phyloP scores from a whole-genome alignment of 2,888 invertebrate genomes.

The Metopia argyrocephala region DNA sequence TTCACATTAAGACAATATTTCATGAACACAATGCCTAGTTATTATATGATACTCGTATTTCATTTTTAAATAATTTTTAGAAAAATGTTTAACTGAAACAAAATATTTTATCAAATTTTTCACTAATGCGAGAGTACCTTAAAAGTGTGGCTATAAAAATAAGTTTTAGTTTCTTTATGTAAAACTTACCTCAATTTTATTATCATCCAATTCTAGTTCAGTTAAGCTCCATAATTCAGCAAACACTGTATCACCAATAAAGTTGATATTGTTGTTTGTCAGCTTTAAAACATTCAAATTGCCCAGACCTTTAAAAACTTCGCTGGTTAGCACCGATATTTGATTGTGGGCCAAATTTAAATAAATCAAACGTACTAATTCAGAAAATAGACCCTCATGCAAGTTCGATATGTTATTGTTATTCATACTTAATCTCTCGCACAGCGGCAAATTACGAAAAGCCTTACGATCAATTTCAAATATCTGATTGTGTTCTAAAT shows the following conservation, averaged over 20 bases:
- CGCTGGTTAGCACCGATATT: slow-evolving; percentile 86
- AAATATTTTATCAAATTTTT: too few relatives aligned
- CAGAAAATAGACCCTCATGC: slow-evolving; percentile 90
- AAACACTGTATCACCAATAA: slow-evolving; percentile 89
- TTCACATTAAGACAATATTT: too few relatives aligned
- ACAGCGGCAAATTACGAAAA: slow-evolving; percentile 85
- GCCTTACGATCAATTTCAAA: slow-evolving; percentile 86
- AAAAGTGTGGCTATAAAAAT: background rate
- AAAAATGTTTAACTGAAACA: too few relatives aligned
- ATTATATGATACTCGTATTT: too few relatives aligned
- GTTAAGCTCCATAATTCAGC: slow-evolving; percentile 87
- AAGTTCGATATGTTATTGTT: slow-evolving; percentile 91
- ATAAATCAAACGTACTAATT: slow-evolving; percentile 86
- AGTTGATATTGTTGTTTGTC: slow-evolving; percentile 86
- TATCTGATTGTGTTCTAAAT: slow-evolving; percentile 87
- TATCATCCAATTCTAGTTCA: slow-evolving; percentile 85
- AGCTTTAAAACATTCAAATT: slow-evolving; percentile 87
- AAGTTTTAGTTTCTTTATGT: too few relatives aligned
- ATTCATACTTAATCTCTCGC: slow-evolving; percentile 88
- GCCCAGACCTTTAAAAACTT: slow-evolving; percentile 87
- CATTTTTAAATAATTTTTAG: too few relatives aligned
- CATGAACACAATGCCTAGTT: too few relatives aligned
- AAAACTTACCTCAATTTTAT: slow-evolving; percentile 81
- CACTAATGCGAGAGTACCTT: too few relatives aligned
- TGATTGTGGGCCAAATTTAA: slow-evolving; percentile 90